Base-by-base conservation (phyloP, 2,888 invertebrate species). In the Electrophaes corylata region DNA sequence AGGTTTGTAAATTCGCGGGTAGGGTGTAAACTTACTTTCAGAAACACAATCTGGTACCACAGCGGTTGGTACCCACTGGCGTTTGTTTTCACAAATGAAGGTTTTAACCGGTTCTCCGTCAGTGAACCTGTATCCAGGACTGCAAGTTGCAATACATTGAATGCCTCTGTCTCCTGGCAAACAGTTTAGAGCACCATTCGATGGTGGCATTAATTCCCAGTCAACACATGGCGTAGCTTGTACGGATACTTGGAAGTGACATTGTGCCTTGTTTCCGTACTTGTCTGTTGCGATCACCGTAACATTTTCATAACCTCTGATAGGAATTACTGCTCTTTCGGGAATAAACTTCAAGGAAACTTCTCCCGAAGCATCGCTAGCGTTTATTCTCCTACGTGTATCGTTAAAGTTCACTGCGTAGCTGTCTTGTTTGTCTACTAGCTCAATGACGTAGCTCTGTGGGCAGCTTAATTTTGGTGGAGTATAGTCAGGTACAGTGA, bases 11-110 rank as follows among this genome's bases (percentile, higher is more conserved):
- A 3, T 6, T 35, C 14, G 1, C 16, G 2, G 2, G 16, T 37
- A 10, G 16, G 10, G 2, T 37, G 10, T 3, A 3, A 29, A 83
- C 91, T 82, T 83, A 96, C 96, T 96, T 93, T 98, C 97, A 3
- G 98, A 97, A 18, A 98, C 98, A 84, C 98, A 98, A 76, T 98
- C 98, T 0, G 98, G 98, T 18, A 98, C 98, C 44, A 98, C 96
- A 6, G 96, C 96, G 1, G 95, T 94, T 1, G 98, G 98, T 8
- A 94, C 93, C 98, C 98, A 98, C 58, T 95, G 93, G 46, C 95
- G 94, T 69, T 95, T 95, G 0, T 94, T 93, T 79, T 96, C 95
- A 76, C 98, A 98, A 1, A 95, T 93, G 81, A 97, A 98, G 0
- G 96, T 96, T 83, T 98, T 98, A 0, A 95, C 94, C 1, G 96